Evolutionary conservation across 2,113 vertebrate genomes (phyloP).

Genomic region (Typhlomys cinereus): DNA sequence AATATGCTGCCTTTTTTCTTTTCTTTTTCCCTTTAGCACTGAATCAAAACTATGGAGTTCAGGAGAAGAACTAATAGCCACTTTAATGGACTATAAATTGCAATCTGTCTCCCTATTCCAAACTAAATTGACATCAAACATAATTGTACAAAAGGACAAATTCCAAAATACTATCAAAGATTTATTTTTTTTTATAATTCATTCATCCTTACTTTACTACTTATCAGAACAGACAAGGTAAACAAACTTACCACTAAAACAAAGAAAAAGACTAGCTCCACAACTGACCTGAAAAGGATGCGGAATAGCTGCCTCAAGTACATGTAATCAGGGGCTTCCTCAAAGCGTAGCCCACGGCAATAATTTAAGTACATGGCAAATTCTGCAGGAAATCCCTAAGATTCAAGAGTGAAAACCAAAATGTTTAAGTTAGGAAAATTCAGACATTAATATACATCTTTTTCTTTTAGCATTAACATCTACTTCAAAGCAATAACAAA

Average conservation of each 20-base stretch:
- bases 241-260: neutral
- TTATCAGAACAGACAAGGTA: neutral
- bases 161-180: neutral
- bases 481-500: too few species aligned
- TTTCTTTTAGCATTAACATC: too few species aligned
- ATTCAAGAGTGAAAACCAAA: constrained; percentile 38
- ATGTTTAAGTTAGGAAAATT: constrained; percentile 33
- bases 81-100: neutral
- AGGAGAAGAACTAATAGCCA: neutral
- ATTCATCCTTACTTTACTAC: neutral
- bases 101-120: neutral
- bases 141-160: neutral
- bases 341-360: constrained; percentile 98
- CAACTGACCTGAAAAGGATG: constrained; percentile 98
- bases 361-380: constrained; percentile 99
- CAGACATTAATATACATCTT: constrained; percentile 4
- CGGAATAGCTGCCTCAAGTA: constrained; percentile 99
- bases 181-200: neutral
- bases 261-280: too few species aligned
- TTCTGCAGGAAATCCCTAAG: constrained; percentile 98
- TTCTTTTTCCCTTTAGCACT: neutral
- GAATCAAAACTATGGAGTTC: neutral
- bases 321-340: constrained; percentile 99
- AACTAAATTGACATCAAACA: constrained; percentile 19
- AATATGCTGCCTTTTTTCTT: neutral